Conservation (phyloP, 2,113 vertebrate species). For the Apteryx owenii region DNA sequence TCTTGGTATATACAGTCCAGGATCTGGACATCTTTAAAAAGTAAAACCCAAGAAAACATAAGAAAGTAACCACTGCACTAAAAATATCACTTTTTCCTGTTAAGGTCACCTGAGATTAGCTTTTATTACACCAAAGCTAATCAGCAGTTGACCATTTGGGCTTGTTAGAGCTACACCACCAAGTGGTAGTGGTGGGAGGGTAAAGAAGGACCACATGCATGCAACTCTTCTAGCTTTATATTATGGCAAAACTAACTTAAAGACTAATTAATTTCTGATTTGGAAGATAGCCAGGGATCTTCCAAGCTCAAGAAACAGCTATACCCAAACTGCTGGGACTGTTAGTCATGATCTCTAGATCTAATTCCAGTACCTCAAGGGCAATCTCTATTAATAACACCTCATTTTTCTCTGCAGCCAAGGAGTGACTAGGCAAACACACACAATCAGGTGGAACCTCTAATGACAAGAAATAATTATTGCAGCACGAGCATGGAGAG, state of each 20-base stretch:
- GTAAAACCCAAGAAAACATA: background rate
- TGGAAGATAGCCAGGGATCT: background rate
- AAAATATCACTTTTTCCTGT: background rate
- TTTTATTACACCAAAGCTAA: background rate
- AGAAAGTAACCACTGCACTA: background rate
- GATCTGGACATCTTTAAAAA: background rate
- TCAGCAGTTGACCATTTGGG: accelerated
- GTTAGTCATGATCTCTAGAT: background rate
- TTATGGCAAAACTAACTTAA: background rate
- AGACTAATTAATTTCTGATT: constrained; percentile 1
- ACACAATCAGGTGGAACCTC: background rate
- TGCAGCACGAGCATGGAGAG: background rate
- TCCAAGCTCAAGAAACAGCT: background rate
- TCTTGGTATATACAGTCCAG: accelerated
- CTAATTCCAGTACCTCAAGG: background rate
- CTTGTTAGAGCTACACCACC: background rate
- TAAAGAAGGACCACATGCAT: accelerated
- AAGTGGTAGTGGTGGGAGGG: no score
- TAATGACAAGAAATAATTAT: background rate
- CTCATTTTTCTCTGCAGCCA: background rate
- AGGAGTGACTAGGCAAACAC: background rate
- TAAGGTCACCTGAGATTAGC: background rate
- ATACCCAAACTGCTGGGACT: background rate
- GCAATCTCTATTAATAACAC: background rate
- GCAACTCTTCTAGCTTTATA: background rate